Percentiles rank a stretch among this genome's conserved stretches.
Evolutionary conservation across 2,113 vertebrate genomes (phyloP).

Genomic region (Prionailurus bengalensis): DNA sequence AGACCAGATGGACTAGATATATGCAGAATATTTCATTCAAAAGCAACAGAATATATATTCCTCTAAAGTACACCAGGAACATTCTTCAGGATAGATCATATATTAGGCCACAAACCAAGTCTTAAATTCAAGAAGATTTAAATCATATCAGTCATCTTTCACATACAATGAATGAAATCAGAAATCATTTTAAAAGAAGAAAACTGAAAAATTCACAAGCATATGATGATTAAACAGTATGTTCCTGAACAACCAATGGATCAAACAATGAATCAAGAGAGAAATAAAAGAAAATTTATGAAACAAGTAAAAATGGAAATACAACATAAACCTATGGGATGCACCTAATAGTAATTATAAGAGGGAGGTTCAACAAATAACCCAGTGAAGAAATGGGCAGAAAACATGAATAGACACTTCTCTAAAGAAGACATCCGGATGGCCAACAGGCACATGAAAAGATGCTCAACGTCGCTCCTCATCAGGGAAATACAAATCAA

Average conservation of each 20-base stretch:
- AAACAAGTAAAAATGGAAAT: not conserved
- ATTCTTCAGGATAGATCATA: not conserved
- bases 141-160: not conserved
- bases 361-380: not conserved
- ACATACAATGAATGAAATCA: not conserved
- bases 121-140: not conserved
- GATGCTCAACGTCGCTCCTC: no score
- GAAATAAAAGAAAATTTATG: not conserved
- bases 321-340: not conserved
- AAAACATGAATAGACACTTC: no score
- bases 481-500: no score
- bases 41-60: not conserved
- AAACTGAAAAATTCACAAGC: not conserved
- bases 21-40: not conserved
- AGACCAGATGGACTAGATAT: not conserved
- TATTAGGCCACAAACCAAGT: not conserved
- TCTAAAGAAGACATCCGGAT: no score
- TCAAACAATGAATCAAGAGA: not conserved
- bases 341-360: not conserved
- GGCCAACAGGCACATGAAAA: no score
- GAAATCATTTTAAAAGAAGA: not conserved
- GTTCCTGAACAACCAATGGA: not conserved
- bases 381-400: no score
- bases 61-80: not conserved
- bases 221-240: not conserved